Percentiles rank a stretch among this genome's conserved stretches.
Evolutionary conservation across 2,113 vertebrate genomes (phyloP).

Genomic region (Odontophorus gujanensis): DNA sequence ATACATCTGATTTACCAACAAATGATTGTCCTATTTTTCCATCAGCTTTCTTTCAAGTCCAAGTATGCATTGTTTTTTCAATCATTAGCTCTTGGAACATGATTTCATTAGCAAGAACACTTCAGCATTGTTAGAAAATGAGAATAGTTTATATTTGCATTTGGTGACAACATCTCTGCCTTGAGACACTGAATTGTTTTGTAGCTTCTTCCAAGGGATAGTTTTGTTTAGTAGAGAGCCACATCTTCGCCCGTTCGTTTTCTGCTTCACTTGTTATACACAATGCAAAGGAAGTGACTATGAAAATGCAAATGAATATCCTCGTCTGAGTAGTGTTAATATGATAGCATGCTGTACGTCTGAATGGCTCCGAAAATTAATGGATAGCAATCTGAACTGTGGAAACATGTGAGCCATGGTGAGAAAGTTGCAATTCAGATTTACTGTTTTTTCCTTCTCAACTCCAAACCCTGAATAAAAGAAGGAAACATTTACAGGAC

Average conservation of each 20-base stretch:
- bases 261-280: conserved; percentile 33
- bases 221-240: background rate
- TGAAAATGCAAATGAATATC: conserved; percentile 47
- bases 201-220: background rate
- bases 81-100: conserved; percentile 14
- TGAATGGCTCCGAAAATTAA: conserved; percentile 9
- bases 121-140: background rate
- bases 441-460: conserved; percentile 20
- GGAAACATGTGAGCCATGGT: background rate
- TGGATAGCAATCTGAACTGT: background rate
- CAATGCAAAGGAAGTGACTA: conserved; percentile 41
- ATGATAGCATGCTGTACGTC: background rate
- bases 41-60: conserved; percentile 36
- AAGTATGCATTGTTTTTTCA: conserved; percentile 37
- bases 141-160: conserved; percentile 7
- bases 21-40: background rate
- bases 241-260: conserved; percentile 21
- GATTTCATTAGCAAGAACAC: background rate
- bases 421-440: conserved; percentile 28
- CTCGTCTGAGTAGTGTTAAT: background rate
- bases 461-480: conserved; percentile 12
- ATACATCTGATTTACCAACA: conserved; percentile 16
- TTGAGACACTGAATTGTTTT: background rate
- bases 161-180: background rate
- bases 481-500: background rate